Evolutionary conservation across 2,888 invertebrate genomes (phyloP).

Genomic region (Hirtodrosophila trivittata): DNA sequence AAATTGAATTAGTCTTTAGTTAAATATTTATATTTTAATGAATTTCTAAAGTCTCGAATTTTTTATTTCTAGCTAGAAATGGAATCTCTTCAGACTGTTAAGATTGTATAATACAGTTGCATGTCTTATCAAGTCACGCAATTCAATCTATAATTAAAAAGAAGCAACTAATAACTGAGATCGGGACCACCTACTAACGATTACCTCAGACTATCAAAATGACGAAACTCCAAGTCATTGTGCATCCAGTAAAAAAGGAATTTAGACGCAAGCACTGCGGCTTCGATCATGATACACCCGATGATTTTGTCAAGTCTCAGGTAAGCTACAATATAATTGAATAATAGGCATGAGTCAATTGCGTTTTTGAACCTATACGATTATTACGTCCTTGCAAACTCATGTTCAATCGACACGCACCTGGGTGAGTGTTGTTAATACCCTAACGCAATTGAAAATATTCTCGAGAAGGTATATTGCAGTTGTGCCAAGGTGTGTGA

Average conservation of each 20-base stretch:
- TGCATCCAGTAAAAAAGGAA: slow-evolving; percentile 81
- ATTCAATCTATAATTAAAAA: slow-evolving; percentile 2
- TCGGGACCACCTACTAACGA: not conserved
- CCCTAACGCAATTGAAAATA: too few species aligned
- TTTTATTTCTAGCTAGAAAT: slow-evolving; percentile 15
- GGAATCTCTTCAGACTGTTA: slow-evolving; percentile 10
- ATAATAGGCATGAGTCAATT: not conserved
- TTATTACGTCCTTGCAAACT: not conserved
- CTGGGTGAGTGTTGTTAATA: too few species aligned
- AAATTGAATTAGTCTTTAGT: too few species aligned
- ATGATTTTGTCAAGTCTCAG: slow-evolving; percentile 84
- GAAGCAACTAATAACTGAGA: not conserved
- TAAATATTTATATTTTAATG: too few species aligned
- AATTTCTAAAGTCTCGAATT: too few species aligned
- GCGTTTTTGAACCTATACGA: not conserved
- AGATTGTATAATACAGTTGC: slow-evolving; percentile 28
- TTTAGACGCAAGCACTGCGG: slow-evolving; percentile 81
- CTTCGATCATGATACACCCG: slow-evolving; percentile 82
- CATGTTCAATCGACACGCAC: slow-evolving; percentile 37
- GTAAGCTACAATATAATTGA: slow-evolving; percentile 61
- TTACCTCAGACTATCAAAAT: slow-evolving; percentile 49
- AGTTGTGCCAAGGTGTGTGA: too few species aligned
- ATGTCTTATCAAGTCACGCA: slow-evolving; percentile 22
- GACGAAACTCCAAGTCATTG: slow-evolving; percentile 72
- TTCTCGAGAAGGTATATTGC: too few species aligned